phyloP scores from a whole-genome alignment of 2,888 invertebrate genomes.

The Lamellibrachia satsuma region DNA sequence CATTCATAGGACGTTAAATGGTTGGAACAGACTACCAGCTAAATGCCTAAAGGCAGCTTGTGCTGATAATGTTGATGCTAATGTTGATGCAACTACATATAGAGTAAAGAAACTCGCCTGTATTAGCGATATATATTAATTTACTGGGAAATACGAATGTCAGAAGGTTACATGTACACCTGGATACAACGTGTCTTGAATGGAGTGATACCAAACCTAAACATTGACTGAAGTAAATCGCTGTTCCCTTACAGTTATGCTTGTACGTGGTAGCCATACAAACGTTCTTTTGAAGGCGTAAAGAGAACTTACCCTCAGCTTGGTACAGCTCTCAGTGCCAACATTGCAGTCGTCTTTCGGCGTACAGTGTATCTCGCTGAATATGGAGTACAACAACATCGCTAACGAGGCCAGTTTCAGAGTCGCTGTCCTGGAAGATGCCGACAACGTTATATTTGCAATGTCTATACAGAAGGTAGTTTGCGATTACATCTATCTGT shows the following conservation, averaged over 20 bases:
- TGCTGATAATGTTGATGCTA: too few species aligned
- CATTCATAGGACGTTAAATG: too few species aligned
- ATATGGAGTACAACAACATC: slow-evolving; percentile 31
- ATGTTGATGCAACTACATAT: too few species aligned
- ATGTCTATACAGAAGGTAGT: not conserved
- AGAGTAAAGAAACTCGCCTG: too few species aligned
- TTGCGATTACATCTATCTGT: too few species aligned
- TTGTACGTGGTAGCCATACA: not conserved
- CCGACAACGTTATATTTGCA: not conserved
- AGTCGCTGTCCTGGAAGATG: slow-evolving; percentile 30
- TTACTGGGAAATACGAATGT: too few species aligned
- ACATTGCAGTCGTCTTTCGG: slow-evolving; percentile 34
- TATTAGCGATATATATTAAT: too few species aligned
- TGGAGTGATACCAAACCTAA: not conserved
- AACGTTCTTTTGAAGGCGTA: not conserved
- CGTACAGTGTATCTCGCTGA: slow-evolving; percentile 29
- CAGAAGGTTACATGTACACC: too few species aligned
- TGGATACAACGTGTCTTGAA: not conserved
- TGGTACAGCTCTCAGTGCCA: slow-evolving; percentile 27
- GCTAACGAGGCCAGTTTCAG: slow-evolving; percentile 35
- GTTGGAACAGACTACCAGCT: too few species aligned
- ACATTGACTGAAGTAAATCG: not conserved
- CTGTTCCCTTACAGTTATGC: not conserved
- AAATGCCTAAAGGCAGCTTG: too few species aligned
- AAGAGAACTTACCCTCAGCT: slow-evolving; percentile 24